Base-by-base conservation (phyloP, 2,797 vertebrate genomes). In the Bovichtus variegatus region DNA sequence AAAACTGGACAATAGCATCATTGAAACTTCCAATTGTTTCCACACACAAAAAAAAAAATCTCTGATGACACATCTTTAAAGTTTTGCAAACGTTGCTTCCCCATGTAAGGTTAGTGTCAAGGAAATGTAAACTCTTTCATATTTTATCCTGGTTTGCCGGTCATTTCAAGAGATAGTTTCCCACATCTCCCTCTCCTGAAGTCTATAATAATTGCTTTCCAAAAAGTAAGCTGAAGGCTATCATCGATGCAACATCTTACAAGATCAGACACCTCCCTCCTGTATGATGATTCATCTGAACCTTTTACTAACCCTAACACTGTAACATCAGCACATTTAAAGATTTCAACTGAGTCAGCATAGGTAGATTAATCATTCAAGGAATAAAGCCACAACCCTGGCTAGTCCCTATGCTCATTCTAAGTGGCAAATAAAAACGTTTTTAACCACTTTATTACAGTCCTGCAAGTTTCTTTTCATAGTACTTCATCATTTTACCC, bases 191-290 rank as follows among this genome's bases (percentile, higher is more conserved):
- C 13, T 21, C 21, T n/a, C 2, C 21, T 55, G 10, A 29, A 12
- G 15, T 51, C 27, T 59, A 2, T 31, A 13, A 72, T 44, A 49
- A 2, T n/a, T 16, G 44, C n/a, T 10, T 25, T 40, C 7, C 36
- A 23, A 9, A n/a, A 58, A 15, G 25, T 50, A 27, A 69, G 53
- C 46, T 59, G 38, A 66, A 59, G 23, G 49, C 41, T 31, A 18
- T 49, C 13, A 18, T 23, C 0, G 11, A 40, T 40, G 50, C 47
- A 21, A 6, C 41, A 23, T 23, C 18, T 67, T 38, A 70, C 60
- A 54, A 50, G 78, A 66, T 50, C 50, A 54, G 59, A 63, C 67
- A 49, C 8, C 50, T 62, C 38, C n/a, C 54, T 44, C 46, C 27
- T 3, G 21, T 40, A 9, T 41, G 63, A 16, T 43, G 66, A 70